phyloP scores from a whole-genome alignment of 1,140 invertebrate genomes.

The Helicorthomorpha holstii region DNA sequence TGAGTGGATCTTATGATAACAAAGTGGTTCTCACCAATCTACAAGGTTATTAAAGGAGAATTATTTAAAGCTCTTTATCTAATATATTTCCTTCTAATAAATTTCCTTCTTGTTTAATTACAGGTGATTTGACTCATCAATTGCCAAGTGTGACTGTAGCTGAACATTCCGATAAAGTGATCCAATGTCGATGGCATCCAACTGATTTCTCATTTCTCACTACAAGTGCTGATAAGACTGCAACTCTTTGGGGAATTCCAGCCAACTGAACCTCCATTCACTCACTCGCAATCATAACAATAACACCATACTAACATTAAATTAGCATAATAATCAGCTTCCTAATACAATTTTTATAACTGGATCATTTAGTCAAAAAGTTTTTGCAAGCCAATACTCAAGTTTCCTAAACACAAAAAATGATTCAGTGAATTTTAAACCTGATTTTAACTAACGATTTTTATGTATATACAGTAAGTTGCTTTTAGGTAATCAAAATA shows the following conservation, averaged over 20 bases:
- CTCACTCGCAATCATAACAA: too few species aligned
- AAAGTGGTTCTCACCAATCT: constrained; percentile 87
- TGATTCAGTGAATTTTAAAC: too few species aligned
- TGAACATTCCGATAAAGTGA: constrained; percentile 92
- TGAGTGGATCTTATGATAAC: constrained; percentile 94
- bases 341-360: too few species aligned
- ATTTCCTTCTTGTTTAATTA: constrained; percentile 19
- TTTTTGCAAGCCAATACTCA: too few species aligned
- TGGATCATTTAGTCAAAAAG: too few species aligned
- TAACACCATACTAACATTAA: too few species aligned
- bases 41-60: constrained; percentile 55
- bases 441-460: too few species aligned
- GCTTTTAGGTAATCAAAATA: too few species aligned
- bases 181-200: constrained; percentile 95
- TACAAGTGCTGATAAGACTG: constrained; percentile 91
- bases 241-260: constrained; percentile 87
- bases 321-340: too few species aligned
- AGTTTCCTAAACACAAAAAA: too few species aligned
- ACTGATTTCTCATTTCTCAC: constrained; percentile 92
- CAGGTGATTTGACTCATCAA: constrained; percentile 79
- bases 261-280: constrained; percentile 16
- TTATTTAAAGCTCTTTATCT: constrained; percentile 8
- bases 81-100: too few species aligned
- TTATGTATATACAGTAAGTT: too few species aligned
- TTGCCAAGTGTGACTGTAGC: constrained; percentile 89